A percentile compares a stretch with the other conserved stretches of the same genome.
Conservation (phyloP, 2,888 invertebrate genomes). For the Arctia plantaginis region DNA sequence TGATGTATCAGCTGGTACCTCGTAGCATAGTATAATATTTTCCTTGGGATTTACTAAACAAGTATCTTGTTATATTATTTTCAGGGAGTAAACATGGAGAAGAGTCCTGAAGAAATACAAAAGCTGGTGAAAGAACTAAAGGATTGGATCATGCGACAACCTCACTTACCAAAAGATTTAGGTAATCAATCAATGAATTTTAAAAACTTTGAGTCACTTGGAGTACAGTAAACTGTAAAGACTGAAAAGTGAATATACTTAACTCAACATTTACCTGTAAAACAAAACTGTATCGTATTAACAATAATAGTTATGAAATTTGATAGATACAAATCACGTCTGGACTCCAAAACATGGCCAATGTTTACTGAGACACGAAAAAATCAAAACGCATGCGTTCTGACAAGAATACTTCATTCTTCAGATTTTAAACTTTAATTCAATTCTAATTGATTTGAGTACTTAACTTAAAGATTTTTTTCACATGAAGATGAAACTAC, state of each 20-base stretch:
- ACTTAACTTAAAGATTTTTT: neutral
- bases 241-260: neutral
- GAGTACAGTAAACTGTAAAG: neutral
- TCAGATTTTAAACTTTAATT: neutral
- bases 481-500: neutral
- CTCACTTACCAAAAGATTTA: constrained; percentile 88
- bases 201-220: neutral
- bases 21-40: neutral
- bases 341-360: neutral
- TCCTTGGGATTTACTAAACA: neutral
- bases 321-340: neutral
- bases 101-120: constrained; percentile 62
- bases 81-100: constrained; percentile 51
- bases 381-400: neutral
- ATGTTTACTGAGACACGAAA: neutral
- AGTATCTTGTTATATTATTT: constrained; percentile 7
- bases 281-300: neutral
- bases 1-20: neutral
- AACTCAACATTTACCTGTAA: neutral
- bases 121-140: constrained; percentile 76
- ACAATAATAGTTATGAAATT: neutral
- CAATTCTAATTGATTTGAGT: neutral
- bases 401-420: neutral
- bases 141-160: constrained; percentile 86
- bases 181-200: constrained; percentile 71